Evolutionary conservation across 2,797 vertebrate species (phyloP).

Genomic region (Trachops cirrhosus): DNA sequence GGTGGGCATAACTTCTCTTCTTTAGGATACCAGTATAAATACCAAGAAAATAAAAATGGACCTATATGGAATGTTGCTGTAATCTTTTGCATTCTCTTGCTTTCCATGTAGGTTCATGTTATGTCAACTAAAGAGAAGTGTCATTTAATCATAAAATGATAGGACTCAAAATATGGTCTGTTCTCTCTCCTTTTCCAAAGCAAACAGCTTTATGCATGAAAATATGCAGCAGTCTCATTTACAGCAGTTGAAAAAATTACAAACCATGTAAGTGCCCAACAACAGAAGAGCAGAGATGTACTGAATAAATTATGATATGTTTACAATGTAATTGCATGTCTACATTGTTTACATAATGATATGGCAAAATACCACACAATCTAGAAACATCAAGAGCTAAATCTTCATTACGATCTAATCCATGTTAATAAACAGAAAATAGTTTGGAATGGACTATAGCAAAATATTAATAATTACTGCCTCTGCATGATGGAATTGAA

Average conservation of each 20-base stretch:
- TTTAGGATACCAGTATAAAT: not conserved
- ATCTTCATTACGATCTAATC: not conserved
- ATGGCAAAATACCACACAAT: not conserved
- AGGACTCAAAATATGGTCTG: not conserved
- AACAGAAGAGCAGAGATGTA: not conserved
- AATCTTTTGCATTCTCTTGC: not conserved
- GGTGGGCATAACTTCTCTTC: not conserved
- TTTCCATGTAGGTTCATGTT: not conserved
- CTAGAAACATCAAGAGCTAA: constrained; percentile 15
- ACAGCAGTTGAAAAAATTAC: not conserved
- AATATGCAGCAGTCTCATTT: not conserved
- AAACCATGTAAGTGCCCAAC: not conserved
- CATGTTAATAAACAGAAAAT: not conserved
- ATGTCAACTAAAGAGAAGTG: not conserved
- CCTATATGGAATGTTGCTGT: not conserved
- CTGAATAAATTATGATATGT: not conserved
- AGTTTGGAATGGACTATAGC: not conserved
- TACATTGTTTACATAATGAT: constrained; percentile 1
- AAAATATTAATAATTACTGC: not conserved
- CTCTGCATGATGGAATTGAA: not conserved
- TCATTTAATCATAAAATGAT: not conserved
- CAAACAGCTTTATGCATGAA: constrained; percentile 1
- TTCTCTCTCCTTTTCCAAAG: not conserved
- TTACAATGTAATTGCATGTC: not conserved
- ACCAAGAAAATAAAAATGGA: constrained; percentile 32